Percentiles rank a stretch among this genome's conserved stretches.
phyloP scores from a whole-genome alignment of 2,797 vertebrate genomes.

The Clarias laeviceps region DNA sequence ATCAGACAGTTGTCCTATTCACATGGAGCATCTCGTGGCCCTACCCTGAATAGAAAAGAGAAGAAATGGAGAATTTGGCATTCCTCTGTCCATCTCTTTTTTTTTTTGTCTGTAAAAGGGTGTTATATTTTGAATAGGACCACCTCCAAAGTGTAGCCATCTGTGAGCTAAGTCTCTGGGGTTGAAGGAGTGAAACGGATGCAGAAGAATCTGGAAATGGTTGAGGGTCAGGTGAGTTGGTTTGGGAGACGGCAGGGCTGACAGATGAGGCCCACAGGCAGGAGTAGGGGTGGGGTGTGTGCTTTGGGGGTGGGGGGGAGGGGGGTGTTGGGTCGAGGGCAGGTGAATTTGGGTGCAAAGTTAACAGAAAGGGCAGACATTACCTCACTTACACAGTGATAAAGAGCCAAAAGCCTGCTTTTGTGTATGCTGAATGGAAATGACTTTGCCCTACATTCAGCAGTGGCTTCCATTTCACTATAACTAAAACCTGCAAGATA shows the following conservation, averaged over 20 bases:
- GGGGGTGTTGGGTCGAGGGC: background rate
- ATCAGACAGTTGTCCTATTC: conserved; percentile 72
- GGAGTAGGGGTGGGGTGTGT: background rate
- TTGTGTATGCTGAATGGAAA: conserved; percentile 13
- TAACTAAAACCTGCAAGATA: background rate
- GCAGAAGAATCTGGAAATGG: conserved; percentile 27
- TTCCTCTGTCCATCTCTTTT: conserved; percentile 44
- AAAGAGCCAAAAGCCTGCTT: conserved; percentile 33
- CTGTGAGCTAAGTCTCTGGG: conserved; percentile 46
- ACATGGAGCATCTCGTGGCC: conserved; percentile 62
- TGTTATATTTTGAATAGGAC: conserved; percentile 56
- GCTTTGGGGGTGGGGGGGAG: background rate
- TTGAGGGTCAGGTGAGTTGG: conserved; percentile 33
- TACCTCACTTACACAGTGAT: conserved; percentile 39
- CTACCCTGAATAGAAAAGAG: conserved; percentile 44
- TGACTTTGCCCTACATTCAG: conserved; percentile 10
- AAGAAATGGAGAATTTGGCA: conserved; percentile 56
- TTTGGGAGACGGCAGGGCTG: conserved; percentile 31
- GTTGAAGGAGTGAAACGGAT: background rate
- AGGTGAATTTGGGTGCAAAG: conserved; percentile 53
- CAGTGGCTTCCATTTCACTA: conserved; percentile 1
- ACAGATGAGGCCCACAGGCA: conserved; percentile 39
- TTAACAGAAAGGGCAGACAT: conserved; percentile 52
- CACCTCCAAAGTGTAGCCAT: conserved; percentile 52
- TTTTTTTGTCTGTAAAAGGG: conserved; percentile 51